phyloP scores from a whole-genome alignment of 1,140 invertebrate species.

The Geopemphigus sp. region DNA sequence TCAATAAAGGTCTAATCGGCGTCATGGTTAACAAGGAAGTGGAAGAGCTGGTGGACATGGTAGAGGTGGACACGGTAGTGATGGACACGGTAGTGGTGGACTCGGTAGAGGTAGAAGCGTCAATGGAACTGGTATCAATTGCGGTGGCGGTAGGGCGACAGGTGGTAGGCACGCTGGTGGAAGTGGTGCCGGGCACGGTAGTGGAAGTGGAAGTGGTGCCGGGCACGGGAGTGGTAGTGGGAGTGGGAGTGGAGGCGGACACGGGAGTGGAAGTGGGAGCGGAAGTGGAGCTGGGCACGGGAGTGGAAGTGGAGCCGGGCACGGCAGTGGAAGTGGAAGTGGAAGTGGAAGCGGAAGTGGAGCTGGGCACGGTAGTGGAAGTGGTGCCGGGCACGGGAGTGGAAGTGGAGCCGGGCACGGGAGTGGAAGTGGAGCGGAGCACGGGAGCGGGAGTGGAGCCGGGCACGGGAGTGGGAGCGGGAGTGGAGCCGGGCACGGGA shows the following conservation, averaged over 20 bases:
- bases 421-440: neutral
- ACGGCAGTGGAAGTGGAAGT: too few relatives aligned
- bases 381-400: too few relatives aligned
- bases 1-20: too few relatives aligned
- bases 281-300: neutral
- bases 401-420: neutral
- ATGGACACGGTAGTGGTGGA: too few relatives aligned
- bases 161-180: neutral
- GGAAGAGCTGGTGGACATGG: neutral
- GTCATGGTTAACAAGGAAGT: neutral
- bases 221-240: neutral
- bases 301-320: neutral
- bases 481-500: neutral
- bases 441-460: neutral
- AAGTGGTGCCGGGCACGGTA: neutral
- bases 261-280: neutral
- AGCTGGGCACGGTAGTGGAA: neutral
- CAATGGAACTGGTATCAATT: neutral
- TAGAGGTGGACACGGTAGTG: neutral
- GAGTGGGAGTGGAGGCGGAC: neutral
- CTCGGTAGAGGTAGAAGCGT: neutral
- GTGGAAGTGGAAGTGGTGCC: neutral
- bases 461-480: neutral
- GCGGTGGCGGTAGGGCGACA: neutral
- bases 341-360: neutral